Conservation (phyloP, 2,888 invertebrate genomes). For the Erynnis tages region DNA sequence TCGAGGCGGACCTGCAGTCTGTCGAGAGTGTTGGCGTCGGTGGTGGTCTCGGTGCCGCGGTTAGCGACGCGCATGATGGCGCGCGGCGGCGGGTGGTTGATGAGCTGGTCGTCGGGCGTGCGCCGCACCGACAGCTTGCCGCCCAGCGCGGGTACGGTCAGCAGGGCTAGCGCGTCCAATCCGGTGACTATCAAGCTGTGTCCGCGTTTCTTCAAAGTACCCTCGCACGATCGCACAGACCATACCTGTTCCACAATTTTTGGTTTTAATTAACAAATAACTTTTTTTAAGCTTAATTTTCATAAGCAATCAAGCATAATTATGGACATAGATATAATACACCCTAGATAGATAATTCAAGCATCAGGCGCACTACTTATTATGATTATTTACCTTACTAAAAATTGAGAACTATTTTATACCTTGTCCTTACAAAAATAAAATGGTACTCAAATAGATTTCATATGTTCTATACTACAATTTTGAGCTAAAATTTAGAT, state of each 20-base stretch:
- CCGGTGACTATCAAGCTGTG: slow-evolving; percentile 61
- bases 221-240: slow-evolving; percentile 73
- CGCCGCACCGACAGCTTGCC: slow-evolving; percentile 63
- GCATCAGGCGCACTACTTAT: no score
- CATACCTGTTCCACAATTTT: slow-evolving; percentile 50
- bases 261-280: no score
- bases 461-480: no score
- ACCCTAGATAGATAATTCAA: no score
- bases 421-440: no score
- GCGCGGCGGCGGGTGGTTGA: slow-evolving; percentile 57
- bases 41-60: slow-evolving; percentile 46
- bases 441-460: no score
- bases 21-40: slow-evolving; percentile 24
- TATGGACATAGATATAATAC: no score
- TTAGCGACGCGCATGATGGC: slow-evolving; percentile 68
- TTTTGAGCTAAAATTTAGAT: no score
- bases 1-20: slow-evolving; percentile 47
- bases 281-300: no score
- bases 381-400: no score
- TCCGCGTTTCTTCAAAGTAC: slow-evolving; percentile 66
- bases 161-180: slow-evolving; percentile 56
- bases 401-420: no score
- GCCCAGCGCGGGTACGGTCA: slow-evolving; percentile 51
- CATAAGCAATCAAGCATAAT: no score
- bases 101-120: slow-evolving; percentile 53